Evolutionary conservation across 2,113 vertebrate species (phyloP), one percentile per base, ranked within the genome.

Genomic region (Micromys minutus): DNA sequence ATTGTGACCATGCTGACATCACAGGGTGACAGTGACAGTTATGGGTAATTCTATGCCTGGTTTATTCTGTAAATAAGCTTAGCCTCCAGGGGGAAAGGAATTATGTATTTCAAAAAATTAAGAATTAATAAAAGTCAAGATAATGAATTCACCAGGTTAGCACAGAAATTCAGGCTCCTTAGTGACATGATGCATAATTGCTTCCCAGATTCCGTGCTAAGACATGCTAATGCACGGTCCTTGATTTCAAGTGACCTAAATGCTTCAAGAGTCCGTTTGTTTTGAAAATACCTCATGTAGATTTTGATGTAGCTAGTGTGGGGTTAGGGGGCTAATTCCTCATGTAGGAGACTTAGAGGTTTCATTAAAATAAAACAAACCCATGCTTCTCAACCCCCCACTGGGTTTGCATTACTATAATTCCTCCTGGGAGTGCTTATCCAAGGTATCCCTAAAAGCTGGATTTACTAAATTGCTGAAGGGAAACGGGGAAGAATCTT

Each of bases 71-170:
- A 86, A 90, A 83, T 91, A 89, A 94, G 57, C 88, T 92, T 72
- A 95, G 85, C 93, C 83, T 88, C 94, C 86, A 77, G 91, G 47
- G 74, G 85, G 61, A 72, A 95, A 93, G 87, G 75, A 95, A 89
- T 84, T 95, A 17, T 22, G 36, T 63, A 93, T 31, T 94, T 55
- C 69, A 95, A 89, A 90, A 96, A 93, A n/a, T n/a, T 80, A 83
- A 91, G 86, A 96, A 80, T 96, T 81, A 85, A 91, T 95, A 89
- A 94, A 96, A 94, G 92, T 93, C 81, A 87, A 92, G 94, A 84
- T 94, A 91, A 97, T 96, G 83, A 93, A 47, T 91, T 86, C 63
- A 65, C 50, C 22, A 42, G 65, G 45, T 96, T 89, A 79, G 22
- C 61, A 72, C 15, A 91, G 84, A 89, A 95, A 80, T 90, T 93